Base-by-base conservation (phyloP, 2,888 invertebrate species). In the Pterobdella sp. region DNA sequence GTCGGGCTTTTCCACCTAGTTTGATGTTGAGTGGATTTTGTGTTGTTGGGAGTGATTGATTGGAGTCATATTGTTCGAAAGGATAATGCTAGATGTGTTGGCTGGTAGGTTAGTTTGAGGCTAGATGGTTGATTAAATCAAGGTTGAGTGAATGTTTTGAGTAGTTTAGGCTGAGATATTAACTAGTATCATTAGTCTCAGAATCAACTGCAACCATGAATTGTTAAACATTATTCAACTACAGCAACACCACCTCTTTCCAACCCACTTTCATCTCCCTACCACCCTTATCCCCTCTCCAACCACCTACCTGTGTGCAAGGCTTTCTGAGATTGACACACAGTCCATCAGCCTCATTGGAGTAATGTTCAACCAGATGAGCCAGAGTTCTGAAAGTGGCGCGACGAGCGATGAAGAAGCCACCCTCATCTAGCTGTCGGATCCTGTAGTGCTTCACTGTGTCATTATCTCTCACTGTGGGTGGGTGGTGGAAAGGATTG, bases 361-460 rank as follows among this genome's bases (percentile, higher is more conserved):
- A 93, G 86, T 98, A 98, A 85, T 98, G 95, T 80, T 94, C 93
- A 66, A 97, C 96, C 73, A 98, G 88, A 84, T 98, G 97, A 84
- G 95, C 93, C 70, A 98, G 88, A 22, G 95, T 95, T 79, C 94
- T 89, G 88, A 99, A 98, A 77, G 96, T 95, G 79, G 95, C 95
- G 83, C 98, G 88, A 80, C 97, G 88, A 74, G 98, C 97, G 81
- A 98, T 99, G 88, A 96, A 98, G 87, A 96, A 98, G 72, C 97
- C 97, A 76, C 97, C 87, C 76, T 98, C 96, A 85, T 98, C 98
- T 82, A 98, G 87, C 86, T 97, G 97, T 80, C 97, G 88, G 84
- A 98, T 97, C 82, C 98, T 90, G 87, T 98, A 98, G 86, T 98
- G 98, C 84, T 98, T 98, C 76, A 98, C 97, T 69, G 96, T 95